Base-by-base conservation (phyloP, 2,797 vertebrate genomes). In the Pipistrellus nathusii region DNA sequence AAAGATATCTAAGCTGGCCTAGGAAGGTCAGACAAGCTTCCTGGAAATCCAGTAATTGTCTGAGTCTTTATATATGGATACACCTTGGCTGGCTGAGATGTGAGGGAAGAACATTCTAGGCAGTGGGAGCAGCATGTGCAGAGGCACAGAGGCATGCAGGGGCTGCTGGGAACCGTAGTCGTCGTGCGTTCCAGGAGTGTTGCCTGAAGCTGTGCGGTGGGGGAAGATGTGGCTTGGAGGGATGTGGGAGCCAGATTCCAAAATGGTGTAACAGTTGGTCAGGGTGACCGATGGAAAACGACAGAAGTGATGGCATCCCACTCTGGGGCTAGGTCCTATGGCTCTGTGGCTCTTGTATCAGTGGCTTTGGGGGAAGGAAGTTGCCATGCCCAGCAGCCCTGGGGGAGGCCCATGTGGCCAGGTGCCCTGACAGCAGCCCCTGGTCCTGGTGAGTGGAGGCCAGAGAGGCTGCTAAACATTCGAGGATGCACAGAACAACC, bases 261-360 rank as follows among this genome's bases (percentile, higher is more conserved):
- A 8, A 7, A 21, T 0, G 27, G 27, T 0, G 0, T 12, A 35
- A 0, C 8, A 57, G 6, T 11, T 2, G 48, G 8, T 14, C 27
- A 1, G 10, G 20, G 6, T n/a, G 80, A 57, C 69, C 0, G 1
- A 32, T 8, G 21, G 77, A 14, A 59, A 23, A n/a, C 0, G 32
- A 27, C 41, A 21, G 46, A 17, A 10, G 30, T 4, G n/a, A 21
- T 0, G 18, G 41, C 5, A 18, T 2, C 18, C 35, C 57, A 2
- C n/a, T 64, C 32, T 1, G 68, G 62, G 38, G 6, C 41, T 5
- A 0, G 32, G 10, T 68, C 27, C 21, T 41, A 15, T 32, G 53
- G 21, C 14, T 0, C 13, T 1, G 0, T 32, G 64, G 18, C 12
- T 83, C 12, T 9, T 25, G 64, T 15, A 14, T 48, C 72, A 10